Conservation (phyloP, 2,888 invertebrate species). For the Acanthoscelides obtectus region DNA sequence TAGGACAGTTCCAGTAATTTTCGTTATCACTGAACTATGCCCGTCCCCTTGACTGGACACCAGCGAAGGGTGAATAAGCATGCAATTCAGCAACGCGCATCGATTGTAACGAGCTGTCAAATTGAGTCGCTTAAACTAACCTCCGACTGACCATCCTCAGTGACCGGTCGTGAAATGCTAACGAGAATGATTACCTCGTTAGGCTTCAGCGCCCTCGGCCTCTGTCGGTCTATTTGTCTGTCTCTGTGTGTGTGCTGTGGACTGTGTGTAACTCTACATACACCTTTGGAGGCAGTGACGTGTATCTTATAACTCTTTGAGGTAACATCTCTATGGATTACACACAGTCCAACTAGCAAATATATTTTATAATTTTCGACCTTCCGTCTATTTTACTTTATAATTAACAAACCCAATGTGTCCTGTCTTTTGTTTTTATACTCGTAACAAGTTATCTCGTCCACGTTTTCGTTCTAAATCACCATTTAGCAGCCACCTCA, state of each 20-base stretch:
- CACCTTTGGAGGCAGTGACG: not conserved
- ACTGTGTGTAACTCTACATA: not conserved
- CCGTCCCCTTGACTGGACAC: not conserved
- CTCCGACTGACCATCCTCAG: not conserved
- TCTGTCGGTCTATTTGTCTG: slow-evolving; percentile 14
- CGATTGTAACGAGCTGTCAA: not conserved
- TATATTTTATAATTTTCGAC: too few species aligned
- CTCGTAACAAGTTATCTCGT: too few species aligned
- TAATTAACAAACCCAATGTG: too few species aligned
- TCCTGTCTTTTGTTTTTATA: too few species aligned
- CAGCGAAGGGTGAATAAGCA: not conserved
- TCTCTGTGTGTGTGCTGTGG: slow-evolving; percentile 9
- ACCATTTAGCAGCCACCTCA: too few species aligned
- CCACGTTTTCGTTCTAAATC: too few species aligned
- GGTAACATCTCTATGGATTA: too few species aligned
- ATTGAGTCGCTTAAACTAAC: not conserved
- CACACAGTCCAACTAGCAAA: too few species aligned
- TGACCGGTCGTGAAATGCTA: slow-evolving; percentile 22
- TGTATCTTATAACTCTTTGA: not conserved
- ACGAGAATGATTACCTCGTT: slow-evolving; percentile 41
- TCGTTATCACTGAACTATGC: too few species aligned
- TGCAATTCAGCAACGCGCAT: not conserved
- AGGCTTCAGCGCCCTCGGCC: slow-evolving; percentile 27
- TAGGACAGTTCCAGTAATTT: too few species aligned
- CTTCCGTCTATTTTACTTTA: too few species aligned